Conservation (phyloP, 1,140 invertebrate genomes). For the Dryas iulia region DNA sequence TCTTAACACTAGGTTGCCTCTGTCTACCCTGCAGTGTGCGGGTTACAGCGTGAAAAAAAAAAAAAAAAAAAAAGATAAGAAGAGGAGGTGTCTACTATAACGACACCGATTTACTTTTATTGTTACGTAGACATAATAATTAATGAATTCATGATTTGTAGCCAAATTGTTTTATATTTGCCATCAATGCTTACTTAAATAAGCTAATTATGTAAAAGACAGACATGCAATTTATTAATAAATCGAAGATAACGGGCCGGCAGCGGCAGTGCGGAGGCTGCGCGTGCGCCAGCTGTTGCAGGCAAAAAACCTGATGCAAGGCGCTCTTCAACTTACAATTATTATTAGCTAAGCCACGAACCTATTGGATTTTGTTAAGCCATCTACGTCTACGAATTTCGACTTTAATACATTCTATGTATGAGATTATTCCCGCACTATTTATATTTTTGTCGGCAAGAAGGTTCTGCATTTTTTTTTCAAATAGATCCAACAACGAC, state of each 20-base stretch:
- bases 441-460: not conserved
- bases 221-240: not conserved
- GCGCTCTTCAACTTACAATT: not conserved
- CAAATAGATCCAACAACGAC: not conserved
- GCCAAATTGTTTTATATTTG: too few species aligned
- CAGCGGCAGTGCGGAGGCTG: conserved; percentile 5
- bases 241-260: conserved; percentile 4
- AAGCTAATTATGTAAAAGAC: too few species aligned
- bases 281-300: conserved; percentile 13
- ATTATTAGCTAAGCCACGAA: not conserved
- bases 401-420: not conserved
- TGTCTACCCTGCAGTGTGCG: too few species aligned
- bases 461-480: not conserved
- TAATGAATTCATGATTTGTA: too few species aligned
- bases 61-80: too few species aligned
- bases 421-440: not conserved
- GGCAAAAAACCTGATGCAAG: not conserved
- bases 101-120: too few species aligned
- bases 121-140: too few species aligned
- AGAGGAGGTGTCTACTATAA: too few species aligned
- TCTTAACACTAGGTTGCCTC: too few species aligned
- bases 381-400: not conserved
- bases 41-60: too few species aligned
- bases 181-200: too few species aligned
- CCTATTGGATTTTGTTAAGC: not conserved